phyloP scores from a whole-genome alignment of 2,888 invertebrate species.

The Caenorhabditis afra region DNA sequence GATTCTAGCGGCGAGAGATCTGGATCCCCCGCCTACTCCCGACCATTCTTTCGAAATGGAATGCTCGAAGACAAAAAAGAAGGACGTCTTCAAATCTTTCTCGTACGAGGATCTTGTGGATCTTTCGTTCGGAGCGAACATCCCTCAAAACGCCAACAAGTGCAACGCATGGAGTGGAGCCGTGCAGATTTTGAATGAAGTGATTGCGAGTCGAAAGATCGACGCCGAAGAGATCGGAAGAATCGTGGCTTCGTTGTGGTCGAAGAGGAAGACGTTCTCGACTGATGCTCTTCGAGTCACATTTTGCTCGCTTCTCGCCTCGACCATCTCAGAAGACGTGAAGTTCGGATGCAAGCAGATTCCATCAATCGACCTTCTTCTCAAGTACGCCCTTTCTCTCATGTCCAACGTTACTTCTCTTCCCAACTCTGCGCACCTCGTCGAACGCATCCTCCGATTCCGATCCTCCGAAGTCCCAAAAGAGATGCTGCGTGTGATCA shows the following conservation, averaged over 20 bases:
- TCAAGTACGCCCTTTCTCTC: slow-evolving; percentile 30
- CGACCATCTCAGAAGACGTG: neutral
- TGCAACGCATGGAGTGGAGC: slow-evolving; percentile 29
- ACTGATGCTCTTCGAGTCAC: slow-evolving; percentile 21
- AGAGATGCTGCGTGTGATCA: slow-evolving; percentile 9
- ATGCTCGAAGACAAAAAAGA: slow-evolving; percentile 5
- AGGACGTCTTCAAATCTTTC: neutral
- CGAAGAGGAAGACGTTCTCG: slow-evolving; percentile 25
- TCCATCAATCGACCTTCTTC: slow-evolving; percentile 38
- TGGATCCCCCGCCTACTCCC: slow-evolving; percentile 2
- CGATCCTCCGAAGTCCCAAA: slow-evolving; percentile 6
- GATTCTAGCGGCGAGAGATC: slow-evolving; percentile 11
- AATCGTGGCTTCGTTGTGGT: slow-evolving; percentile 28
- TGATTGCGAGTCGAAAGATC: neutral
- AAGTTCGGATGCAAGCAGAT: slow-evolving; percentile 13
- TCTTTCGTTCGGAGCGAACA: slow-evolving; percentile 7
- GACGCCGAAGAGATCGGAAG: neutral
- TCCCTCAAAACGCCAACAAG: slow-evolving; percentile 1
- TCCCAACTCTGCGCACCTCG: slow-evolving; percentile 19
- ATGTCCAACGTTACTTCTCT: slow-evolving; percentile 29
- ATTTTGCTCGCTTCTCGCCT: slow-evolving; percentile 23
- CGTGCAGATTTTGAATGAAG: slow-evolving; percentile 18
- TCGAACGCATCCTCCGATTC: slow-evolving; percentile 23
- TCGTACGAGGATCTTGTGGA: slow-evolving; percentile 9
- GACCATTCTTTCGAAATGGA: slow-evolving; percentile 1